Percentiles rank a stretch among this genome's conserved stretches.
Conservation (phyloP, 1,140 invertebrate species). For the Sycophaga agraensis region DNA sequence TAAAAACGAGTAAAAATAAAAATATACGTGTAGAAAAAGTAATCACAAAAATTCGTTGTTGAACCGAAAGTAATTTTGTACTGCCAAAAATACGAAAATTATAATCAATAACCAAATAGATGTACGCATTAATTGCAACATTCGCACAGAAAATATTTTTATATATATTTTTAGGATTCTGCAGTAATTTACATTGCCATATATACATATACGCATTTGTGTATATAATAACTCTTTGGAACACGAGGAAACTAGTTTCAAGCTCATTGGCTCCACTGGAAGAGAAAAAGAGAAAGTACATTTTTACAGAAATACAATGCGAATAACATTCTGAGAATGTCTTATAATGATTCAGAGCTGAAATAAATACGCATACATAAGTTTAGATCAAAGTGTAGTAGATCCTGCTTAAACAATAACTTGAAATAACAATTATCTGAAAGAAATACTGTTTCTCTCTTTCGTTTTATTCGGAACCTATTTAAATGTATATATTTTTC, state of each 20-base stretch:
- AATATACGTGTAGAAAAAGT: neutral
- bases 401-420: no score
- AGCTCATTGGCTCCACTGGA: constrained; percentile 17
- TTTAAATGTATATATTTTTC: no score
- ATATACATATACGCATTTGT: constrained; percentile 49
- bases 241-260: constrained; percentile 12
- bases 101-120: constrained; percentile 7
- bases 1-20: neutral
- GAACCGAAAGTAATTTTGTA: constrained; percentile 7
- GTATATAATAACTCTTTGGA: constrained; percentile 3
- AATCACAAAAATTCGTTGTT: constrained; percentile 22
- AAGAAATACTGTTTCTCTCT: no score
- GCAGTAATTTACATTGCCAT: constrained; percentile 53
- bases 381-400: no score
- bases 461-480: no score
- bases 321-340: no score
- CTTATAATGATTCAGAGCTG: no score
- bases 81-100: neutral
- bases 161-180: constrained; percentile 50
- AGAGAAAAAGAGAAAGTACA: constrained; percentile 8
- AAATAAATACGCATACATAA: no score
- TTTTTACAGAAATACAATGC: no score
- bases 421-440: no score
- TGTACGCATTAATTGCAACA: constrained; percentile 23
- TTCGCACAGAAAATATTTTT: constrained; percentile 54